These are phyloP conservation scores for Lobophora halterata DNA, from an alignment of 2,888 invertebrate species.

Conservation along the genomic window DNA sequence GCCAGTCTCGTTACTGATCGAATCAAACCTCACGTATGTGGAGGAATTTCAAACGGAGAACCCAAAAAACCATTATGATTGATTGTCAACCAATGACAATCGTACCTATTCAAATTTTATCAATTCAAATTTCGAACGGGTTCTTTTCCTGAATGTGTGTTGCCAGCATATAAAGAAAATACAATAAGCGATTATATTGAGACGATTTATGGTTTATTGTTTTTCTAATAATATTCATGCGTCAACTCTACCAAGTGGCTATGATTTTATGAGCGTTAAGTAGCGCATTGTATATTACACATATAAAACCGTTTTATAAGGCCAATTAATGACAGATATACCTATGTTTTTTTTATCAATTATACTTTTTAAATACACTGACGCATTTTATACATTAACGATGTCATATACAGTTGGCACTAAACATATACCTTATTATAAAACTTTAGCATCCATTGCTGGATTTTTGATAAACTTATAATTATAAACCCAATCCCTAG, in stretches of 20 bases:
- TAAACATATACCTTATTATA: too few species aligned
- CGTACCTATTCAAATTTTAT: conserved; percentile 71
- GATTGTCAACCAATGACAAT: conserved; percentile 78
- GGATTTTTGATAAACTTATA: too few species aligned
- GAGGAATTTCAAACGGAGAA: conserved; percentile 68
- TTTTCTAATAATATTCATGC: conserved; percentile 13
- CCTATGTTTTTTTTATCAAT: too few species aligned
- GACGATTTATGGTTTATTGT: conserved; percentile 43
- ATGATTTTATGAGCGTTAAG: conserved; percentile 1
- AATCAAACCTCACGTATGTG: conserved; percentile 65
- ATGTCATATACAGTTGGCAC: too few species aligned
- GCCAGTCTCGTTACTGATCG: conserved; percentile 53
- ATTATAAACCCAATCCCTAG: too few species aligned
- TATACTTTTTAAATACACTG: too few species aligned
- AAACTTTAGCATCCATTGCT: too few species aligned
- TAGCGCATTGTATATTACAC: background rate
- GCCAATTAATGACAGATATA: too few species aligned
- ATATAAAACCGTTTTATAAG: too few species aligned
- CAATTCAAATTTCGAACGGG: conserved; percentile 74
- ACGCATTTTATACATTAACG: too few species aligned
- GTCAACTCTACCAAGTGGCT: conserved; percentile 4
- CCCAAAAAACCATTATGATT: conserved; percentile 62
- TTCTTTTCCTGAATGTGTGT: conserved; percentile 63
- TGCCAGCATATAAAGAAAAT: conserved; percentile 57
- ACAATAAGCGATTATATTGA: conserved; percentile 64